Evolutionary conservation across 2,797 vertebrate species (phyloP), one percentile per base, ranked within the genome.

Genomic region (Myotis pilosus): DNA sequence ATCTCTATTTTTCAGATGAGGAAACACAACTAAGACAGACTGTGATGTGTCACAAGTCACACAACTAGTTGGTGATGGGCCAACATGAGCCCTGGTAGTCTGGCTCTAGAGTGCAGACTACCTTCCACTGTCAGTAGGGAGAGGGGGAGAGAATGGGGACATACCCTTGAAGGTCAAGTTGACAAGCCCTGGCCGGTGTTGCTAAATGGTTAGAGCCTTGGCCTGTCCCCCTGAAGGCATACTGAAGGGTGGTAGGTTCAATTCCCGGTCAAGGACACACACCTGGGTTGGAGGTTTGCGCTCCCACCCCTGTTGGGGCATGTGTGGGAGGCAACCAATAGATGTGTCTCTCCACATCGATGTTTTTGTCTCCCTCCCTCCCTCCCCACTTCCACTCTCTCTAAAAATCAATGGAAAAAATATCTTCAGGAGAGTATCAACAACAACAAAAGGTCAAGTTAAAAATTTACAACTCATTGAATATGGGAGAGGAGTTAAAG

Each of bases 1-100:
- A 66, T 81, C 90, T 89, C 90, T 66, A 25, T 76, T 57, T 69
- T 66, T 87, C 82, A 86, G 92, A 64, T 69, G 79, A 91, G 87
- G 68, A 95, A 82, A 68, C 68, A 94, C 84, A 81, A 76, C 41
- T 51, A 41, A 64, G 79, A 86, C 68, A 80, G 68, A 74, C n/a
- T 57, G 64, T n/a, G 74, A 66, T 41, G 19, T 91, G 76, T 75
- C 5, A 10, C 38, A 44, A 41, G 53, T 49, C 76, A 79, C 81
- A 79, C 62, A 69, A 57, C 53, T 44, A 57, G 68, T 13, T 62
- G 89, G 78, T 49, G 78, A 88, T 38, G 36, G 66, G 64, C 85
- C 83, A 8, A 60, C 44, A 66, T 36, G 55, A 36, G n/a, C 30
- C 47, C 8, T 2, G 41, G 47, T 62, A 17, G 20, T 22, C 76